Percentiles rank a stretch among this genome's conserved stretches.
phyloP scores from a whole-genome alignment of 2,797 vertebrate genomes.

The Hypotaenidia philippensis region DNA sequence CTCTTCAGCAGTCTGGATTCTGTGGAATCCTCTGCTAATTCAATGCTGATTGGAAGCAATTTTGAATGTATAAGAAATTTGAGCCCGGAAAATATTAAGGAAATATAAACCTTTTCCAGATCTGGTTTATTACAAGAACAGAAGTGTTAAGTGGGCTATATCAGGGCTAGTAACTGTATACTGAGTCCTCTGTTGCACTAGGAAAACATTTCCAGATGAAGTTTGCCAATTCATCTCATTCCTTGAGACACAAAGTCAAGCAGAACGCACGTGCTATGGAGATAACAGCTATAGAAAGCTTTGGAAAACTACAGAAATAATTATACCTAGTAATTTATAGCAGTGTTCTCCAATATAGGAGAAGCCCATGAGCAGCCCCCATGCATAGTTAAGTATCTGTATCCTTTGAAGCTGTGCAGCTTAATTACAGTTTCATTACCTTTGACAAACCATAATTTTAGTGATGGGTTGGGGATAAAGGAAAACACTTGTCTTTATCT shows the following conservation, averaged over 20 bases:
- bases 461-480: constrained; percentile 7
- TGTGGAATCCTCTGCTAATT: constrained; percentile 68
- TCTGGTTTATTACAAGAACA: constrained; percentile 30
- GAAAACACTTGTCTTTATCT: constrained; percentile 34
- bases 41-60: constrained; percentile 69
- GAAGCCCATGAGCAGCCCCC: constrained; percentile 8
- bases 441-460: constrained; percentile 60
- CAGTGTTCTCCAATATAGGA: background rate
- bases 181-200: background rate
- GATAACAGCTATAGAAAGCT: constrained; percentile 1
- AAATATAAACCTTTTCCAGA: constrained; percentile 59
- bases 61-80: constrained; percentile 50
- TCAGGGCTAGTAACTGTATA: constrained; percentile 6
- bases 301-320: constrained; percentile 3
- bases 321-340: constrained; percentile 25
- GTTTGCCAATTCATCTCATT: constrained; percentile 45
- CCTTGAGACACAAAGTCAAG: background rate
- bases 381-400: constrained; percentile 41
- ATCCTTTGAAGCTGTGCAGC: constrained; percentile 29
- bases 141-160: constrained; percentile 48
- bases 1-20: constrained; percentile 54
- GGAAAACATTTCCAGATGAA: constrained; percentile 27
- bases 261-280: background rate
- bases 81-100: constrained; percentile 66
- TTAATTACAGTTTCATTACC: constrained; percentile 58